Conservation (phyloP, 2,888 invertebrate species). For the Troides helena region DNA sequence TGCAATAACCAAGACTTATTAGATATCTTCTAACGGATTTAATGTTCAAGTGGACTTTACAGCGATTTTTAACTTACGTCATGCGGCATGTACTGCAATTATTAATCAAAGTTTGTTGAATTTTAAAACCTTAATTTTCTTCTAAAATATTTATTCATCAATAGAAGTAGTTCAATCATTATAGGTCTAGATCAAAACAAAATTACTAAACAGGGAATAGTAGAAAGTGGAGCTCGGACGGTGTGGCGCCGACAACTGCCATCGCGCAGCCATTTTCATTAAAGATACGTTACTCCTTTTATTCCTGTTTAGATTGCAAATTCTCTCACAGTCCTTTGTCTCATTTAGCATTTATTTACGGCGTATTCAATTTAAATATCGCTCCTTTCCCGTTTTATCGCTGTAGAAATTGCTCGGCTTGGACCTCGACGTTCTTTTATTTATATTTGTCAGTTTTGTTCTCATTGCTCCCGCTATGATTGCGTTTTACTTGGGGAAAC, state of each 20-base stretch:
- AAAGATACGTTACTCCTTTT: constrained; percentile 72
- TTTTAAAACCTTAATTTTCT: too few species aligned
- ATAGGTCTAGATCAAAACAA: not conserved
- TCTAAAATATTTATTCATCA: too few species aligned
- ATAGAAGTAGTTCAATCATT: too few species aligned
- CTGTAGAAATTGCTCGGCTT: constrained; percentile 62
- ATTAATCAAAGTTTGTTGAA: too few species aligned
- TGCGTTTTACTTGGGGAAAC: constrained; percentile 35
- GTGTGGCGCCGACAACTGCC: constrained; percentile 36
- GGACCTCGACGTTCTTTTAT: constrained; percentile 62
- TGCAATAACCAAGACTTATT: too few species aligned
- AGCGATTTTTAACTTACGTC: too few species aligned
- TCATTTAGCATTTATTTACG: constrained; percentile 77
- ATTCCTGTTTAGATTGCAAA: constrained; percentile 71
- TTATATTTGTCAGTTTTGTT: constrained; percentile 66
- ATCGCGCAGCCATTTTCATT: constrained; percentile 58
- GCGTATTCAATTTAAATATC: constrained; percentile 76
- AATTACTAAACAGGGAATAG: constrained; percentile 42
- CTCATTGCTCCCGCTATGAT: constrained; percentile 53
- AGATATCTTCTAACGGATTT: too few species aligned
- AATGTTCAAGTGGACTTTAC: too few species aligned
- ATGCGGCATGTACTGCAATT: too few species aligned
- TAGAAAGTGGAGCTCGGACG: constrained; percentile 37
- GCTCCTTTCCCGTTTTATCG: constrained; percentile 72
- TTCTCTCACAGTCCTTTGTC: constrained; percentile 73